These are phyloP conservation scores for Colossoma macropomum DNA, from an alignment of 2,113 vertebrate genomes.

Conservation along the genomic window DNA sequence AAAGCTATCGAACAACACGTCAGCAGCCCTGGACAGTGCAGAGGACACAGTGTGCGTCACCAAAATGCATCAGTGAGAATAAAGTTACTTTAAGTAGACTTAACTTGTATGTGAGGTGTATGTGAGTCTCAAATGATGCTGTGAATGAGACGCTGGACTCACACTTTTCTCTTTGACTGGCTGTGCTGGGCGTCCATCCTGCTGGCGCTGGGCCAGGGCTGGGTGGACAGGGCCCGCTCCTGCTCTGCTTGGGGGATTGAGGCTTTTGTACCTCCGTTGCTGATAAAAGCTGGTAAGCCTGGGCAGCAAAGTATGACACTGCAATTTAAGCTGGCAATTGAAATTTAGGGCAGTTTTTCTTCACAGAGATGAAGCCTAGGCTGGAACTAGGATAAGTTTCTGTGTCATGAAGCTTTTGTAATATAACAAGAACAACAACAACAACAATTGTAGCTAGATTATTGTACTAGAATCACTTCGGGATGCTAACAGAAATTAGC, in stretches of 20 bases:
- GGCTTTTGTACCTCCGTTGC: slow-evolving; percentile 61
- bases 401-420: neutral
- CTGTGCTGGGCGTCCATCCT: slow-evolving; percentile 58
- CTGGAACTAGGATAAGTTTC: neutral
- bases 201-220: slow-evolving; percentile 57
- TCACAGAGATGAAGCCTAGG: neutral
- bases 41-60: neutral
- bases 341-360: neutral
- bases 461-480: too few species aligned
- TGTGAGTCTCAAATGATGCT: neutral
- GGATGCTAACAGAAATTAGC: too few species aligned
- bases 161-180: slow-evolving; percentile 67
- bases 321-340: neutral
- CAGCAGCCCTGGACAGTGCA: slow-evolving; percentile 61
- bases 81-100: neutral
- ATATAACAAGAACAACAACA: too few species aligned
- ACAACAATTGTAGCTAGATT: too few species aligned
- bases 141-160: slow-evolving; percentile 43
- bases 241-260: slow-evolving; percentile 53
- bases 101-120: neutral
- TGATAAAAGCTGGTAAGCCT: slow-evolving; percentile 50
- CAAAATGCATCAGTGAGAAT: neutral
- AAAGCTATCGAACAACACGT: slow-evolving; percentile 75
- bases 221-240: slow-evolving; percentile 45
- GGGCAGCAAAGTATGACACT: slow-evolving; percentile 14